Conservation (phyloP, 2,113 vertebrate genomes). For the Alexandromys fortis region DNA sequence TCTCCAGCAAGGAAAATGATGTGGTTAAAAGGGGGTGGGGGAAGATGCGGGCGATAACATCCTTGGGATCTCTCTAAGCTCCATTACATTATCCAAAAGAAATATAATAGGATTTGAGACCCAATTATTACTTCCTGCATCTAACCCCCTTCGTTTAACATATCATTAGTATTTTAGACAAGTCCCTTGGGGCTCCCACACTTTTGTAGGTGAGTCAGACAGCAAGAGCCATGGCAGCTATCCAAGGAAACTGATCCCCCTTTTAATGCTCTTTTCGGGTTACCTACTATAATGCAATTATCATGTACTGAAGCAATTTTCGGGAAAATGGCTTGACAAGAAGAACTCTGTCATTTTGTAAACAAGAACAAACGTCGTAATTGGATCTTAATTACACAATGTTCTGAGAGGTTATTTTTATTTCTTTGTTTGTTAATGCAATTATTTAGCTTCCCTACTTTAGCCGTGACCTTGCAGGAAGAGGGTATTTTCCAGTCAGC, state of each 20-base stretch:
- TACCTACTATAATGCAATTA: slow-evolving; percentile 83
- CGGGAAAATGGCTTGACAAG: slow-evolving; percentile 83
- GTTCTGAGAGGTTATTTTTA: slow-evolving; percentile 89
- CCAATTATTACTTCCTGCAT: slow-evolving; percentile 79
- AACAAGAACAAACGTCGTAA: slow-evolving; percentile 85
- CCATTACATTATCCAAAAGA: slow-evolving; percentile 84
- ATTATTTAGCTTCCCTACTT: slow-evolving; percentile 94
- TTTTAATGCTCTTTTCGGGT: slow-evolving; percentile 72
- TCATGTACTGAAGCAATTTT: slow-evolving; percentile 82
- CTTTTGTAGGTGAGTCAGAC: slow-evolving; percentile 79
- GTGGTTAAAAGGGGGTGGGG: neutral
- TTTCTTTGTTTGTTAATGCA: slow-evolving; percentile 91
- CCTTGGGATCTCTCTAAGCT: slow-evolving; percentile 82
- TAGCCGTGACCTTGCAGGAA: slow-evolving; percentile 98
- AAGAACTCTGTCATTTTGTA: slow-evolving; percentile 81
- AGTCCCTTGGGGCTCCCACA: slow-evolving; percentile 57
- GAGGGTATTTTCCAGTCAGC: slow-evolving; percentile 99
- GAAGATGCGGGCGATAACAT: slow-evolving; percentile 59
- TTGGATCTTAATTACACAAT: slow-evolving; percentile 90
- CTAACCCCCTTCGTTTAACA: slow-evolving; percentile 83
- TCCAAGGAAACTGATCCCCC: slow-evolving; percentile 74
- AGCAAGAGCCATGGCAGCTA: slow-evolving; percentile 62
- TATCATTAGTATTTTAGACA: slow-evolving; percentile 80
- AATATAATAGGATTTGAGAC: slow-evolving; percentile 82
- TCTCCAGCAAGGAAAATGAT: slow-evolving; percentile 50